Percentiles rank a stretch among this genome's conserved stretches.
phyloP scores from a whole-genome alignment of 2,888 invertebrate genomes.

The Sinentomon sp. region DNA sequence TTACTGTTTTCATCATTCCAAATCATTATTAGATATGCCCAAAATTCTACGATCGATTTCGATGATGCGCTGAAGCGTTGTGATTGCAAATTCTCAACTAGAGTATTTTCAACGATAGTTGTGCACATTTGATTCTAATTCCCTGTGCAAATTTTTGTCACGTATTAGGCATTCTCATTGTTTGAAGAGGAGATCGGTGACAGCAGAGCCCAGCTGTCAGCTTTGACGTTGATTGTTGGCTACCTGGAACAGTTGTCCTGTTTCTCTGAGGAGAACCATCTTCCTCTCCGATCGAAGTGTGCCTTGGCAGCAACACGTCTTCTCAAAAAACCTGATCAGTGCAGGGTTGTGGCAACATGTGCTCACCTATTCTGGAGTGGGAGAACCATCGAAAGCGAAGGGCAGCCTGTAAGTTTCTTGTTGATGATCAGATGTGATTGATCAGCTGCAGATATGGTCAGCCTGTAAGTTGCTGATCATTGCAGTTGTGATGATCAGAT shows the following conservation, averaged over 20 bases:
- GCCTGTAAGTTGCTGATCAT: no score
- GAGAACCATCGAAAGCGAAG: conserved; percentile 26
- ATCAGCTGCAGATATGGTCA: no score
- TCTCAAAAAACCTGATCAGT: conserved; percentile 93
- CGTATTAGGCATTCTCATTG: conserved; percentile 66
- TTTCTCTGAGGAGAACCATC: conserved; percentile 86
- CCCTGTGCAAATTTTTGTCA: no score
- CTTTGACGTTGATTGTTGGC: conserved; percentile 80
- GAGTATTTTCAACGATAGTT: no score
- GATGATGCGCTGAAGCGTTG: no score
- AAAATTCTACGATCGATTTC: no score
- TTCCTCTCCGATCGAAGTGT: conserved; percentile 82
- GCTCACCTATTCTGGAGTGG: conserved; percentile 96
- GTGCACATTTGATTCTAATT: no score
- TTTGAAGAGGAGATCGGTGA: conserved; percentile 98
- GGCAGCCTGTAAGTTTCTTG: conserved; percentile 24
- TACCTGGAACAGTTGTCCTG: conserved; percentile 85
- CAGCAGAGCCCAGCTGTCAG: conserved; percentile 82
- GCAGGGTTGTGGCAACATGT: conserved; percentile 72
- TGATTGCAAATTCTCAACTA: no score
- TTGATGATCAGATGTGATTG: no score
- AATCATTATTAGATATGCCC: no score
- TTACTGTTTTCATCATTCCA: no score
- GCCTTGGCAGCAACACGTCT: conserved; percentile 84
- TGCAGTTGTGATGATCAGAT: no score